Evolutionary conservation across 2,797 vertebrate genomes (phyloP), one percentile per base, ranked within the genome.

Genomic region (Lagocephalus sceleratus): DNA sequence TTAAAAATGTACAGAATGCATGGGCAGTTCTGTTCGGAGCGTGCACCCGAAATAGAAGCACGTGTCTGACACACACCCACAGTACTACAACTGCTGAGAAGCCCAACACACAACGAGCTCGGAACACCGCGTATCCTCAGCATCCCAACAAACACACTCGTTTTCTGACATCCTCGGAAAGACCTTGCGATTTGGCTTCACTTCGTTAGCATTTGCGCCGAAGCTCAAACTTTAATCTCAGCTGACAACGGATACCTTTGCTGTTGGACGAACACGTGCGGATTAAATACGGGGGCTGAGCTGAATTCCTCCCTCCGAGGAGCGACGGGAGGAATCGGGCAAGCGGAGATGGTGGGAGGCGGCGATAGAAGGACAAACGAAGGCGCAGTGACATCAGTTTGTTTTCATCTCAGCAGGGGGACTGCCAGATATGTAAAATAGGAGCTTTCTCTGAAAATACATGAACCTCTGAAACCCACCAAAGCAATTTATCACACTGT

Each of bases 381-480:
- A 68, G 57, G 61, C 68, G 71, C 60, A 68, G 62, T 40, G 48
- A 26, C 50, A 54, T 65, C 41, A 43, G 40, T 68, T 64, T 63
- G 47, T 64, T 75, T 67, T 77, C 44, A 81, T 83, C 71, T 53
- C 66, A 73, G 60, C 69, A 59, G 53, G 66, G 56, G 52, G 38
- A n/a, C 2, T 12, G 47, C 42, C 5, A 32, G 48, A 70, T 60
- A 57, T 50, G 48, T 4, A 52, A 39, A 20, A 48, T 23, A 39
- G 38, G 14, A 39, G 38, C 6, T n/a, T 39, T 39, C 38, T 15
- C 14, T 39, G 5, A 39, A n/a, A 39, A 41, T n/a, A 35, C 32
- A 55, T 43, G 29, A 29, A 45, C 22, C 22, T 22, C 42, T 49
- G 29, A 21, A 40, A 48, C 32, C 47, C 59, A 52, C 50, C 43